These are phyloP conservation scores for Cataglyphis altisquamis DNA, from an alignment of 2,888 invertebrate genomes.

Conservation along the genomic window DNA sequence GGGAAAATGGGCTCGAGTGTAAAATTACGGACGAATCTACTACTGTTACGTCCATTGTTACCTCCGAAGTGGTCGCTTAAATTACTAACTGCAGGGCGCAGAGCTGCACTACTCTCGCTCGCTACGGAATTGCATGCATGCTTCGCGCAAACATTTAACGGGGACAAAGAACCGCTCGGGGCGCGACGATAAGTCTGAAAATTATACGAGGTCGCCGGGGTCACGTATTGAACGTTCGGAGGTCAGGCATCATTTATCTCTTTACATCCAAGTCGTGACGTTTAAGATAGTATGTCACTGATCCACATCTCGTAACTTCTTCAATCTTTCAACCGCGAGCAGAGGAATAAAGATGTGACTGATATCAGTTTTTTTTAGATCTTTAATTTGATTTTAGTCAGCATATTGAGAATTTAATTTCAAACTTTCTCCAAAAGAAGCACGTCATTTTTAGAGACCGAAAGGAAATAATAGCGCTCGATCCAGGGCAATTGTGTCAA, in stretches of 20 bases:
- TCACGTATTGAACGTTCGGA: background rate
- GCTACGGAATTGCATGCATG: conserved; percentile 33
- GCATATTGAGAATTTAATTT: background rate
- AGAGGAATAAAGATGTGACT: background rate
- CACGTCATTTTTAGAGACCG: background rate
- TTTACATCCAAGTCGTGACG: background rate
- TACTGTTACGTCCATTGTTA: conserved; percentile 79
- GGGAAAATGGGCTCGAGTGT: conserved; percentile 76
- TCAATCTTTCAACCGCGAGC: background rate
- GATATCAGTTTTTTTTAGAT: background rate
- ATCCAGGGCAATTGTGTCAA: background rate
- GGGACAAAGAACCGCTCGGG: conserved; percentile 54
- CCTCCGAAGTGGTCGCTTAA: conserved; percentile 77
- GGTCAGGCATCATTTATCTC: background rate
- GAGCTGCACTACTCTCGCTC: conserved; percentile 23
- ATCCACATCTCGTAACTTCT: background rate
- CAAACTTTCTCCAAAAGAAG: background rate
- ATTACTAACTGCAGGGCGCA: conserved; percentile 67
- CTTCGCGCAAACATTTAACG: conserved; percentile 66
- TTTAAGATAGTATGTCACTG: background rate
- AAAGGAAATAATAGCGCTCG: background rate
- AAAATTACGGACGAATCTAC: conserved; percentile 80
- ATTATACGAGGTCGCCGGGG: conserved; percentile 11
- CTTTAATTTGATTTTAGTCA: background rate
- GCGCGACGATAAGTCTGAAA: conserved; percentile 34